Percentiles rank a stretch among this genome's conserved stretches.
Conservation (phyloP, 2,888 invertebrate genomes). For the Luperina testacea region DNA sequence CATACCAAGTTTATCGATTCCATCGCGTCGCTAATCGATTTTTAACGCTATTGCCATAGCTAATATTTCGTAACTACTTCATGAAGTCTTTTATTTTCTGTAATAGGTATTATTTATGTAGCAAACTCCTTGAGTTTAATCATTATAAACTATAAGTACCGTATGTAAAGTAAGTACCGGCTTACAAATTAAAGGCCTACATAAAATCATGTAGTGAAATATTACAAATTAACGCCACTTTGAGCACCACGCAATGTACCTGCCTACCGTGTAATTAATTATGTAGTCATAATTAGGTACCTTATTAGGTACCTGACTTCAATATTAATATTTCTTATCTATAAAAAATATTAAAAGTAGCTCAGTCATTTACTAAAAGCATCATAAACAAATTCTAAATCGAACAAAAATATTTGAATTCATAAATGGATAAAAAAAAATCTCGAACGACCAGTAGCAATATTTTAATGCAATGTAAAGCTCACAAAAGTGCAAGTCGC, state of each 20-base stretch:
- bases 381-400: constrained; percentile 12
- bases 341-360: not conserved
- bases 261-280: not conserved
- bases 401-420: constrained; percentile 7
- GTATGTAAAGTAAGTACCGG: not conserved
- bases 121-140: not conserved
- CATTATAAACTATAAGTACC: not conserved
- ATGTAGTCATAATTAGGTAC: not conserved
- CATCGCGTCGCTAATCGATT: constrained; percentile 55
- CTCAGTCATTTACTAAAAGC: not conserved
- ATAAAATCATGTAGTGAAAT: not conserved
- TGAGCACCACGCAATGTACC: not conserved
- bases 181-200: constrained; percentile 1
- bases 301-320: too few species aligned
- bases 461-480: constrained; percentile 48
- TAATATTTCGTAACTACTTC: constrained; percentile 58
- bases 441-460: constrained; percentile 49
- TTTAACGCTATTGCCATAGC: constrained; percentile 50
- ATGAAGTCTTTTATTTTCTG: constrained; percentile 40
- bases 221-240: constrained; percentile 14
- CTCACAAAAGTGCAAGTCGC: constrained; percentile 64
- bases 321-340: not conserved
- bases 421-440: constrained; percentile 14
- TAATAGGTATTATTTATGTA: not conserved
- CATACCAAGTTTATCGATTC: constrained; percentile 51